phyloP scores from a whole-genome alignment of 2,797 vertebrate species.

The Crypturellus tataupa region DNA sequence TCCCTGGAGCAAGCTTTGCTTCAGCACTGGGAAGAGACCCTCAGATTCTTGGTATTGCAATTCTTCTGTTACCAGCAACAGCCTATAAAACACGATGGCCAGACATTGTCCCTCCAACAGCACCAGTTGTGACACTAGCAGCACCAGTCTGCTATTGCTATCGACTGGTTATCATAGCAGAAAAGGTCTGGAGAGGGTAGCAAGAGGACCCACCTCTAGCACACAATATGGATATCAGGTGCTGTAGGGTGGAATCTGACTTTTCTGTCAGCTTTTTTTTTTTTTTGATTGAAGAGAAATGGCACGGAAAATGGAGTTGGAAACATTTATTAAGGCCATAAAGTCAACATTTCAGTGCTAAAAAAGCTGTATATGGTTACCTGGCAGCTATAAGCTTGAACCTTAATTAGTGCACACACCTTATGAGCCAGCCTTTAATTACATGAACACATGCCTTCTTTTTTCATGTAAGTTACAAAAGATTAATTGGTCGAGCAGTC shows the following conservation, averaged over 20 bases:
- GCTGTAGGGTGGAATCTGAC: neutral
- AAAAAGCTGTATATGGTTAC: conserved; percentile 58
- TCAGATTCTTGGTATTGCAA: neutral
- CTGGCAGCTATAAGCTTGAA: conserved; percentile 47
- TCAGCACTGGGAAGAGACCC: neutral
- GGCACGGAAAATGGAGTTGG: neutral
- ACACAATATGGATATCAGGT: accelerated
- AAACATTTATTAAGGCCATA: neutral
- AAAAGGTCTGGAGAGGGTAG: neutral
- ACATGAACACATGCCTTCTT: conserved; percentile 52
- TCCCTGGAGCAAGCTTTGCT: neutral
- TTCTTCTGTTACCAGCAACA: neutral
- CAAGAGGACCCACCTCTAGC: neutral
- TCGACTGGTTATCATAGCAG: accelerated
- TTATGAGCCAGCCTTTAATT: conserved; percentile 66
- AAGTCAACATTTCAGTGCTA: conserved; percentile 1
- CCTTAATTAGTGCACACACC: conserved; percentile 61
- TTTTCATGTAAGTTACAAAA: conserved; percentile 40
- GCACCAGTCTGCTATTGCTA: neutral
- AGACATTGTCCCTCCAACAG: neutral
- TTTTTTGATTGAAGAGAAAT: neutral
- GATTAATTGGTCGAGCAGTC: conserved; percentile 71
- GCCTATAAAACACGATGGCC: neutral
- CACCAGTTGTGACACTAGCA: neutral
- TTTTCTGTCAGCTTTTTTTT: neutral